Evolutionary conservation across 2,113 vertebrate genomes (phyloP).

Genomic region (Lagopus leucura): DNA sequence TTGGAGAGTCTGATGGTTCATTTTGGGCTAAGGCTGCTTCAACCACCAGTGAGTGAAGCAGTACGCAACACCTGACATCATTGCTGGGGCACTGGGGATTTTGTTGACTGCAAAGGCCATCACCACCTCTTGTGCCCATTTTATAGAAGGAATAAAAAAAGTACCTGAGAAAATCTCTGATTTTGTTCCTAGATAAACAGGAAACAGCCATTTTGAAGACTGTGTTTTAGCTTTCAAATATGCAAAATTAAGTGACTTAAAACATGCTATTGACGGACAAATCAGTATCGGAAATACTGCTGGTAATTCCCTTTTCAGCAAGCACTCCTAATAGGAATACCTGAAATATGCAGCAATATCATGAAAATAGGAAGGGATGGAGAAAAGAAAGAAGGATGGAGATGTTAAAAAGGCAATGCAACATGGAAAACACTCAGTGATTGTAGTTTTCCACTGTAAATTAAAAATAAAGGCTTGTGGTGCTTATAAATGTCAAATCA

Average conservation of each 20-base stretch:
- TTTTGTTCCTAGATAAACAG: not conserved
- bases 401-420: not conserved
- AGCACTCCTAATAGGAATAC: not conserved
- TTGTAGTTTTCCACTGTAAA: not conserved
- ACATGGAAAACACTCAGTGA: not conserved
- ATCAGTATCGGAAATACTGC: not conserved
- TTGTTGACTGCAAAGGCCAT: not conserved
- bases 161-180: not conserved
- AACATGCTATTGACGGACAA: not conserved
- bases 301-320: not conserved
- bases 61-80: fast-evolving
- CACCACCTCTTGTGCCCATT: not conserved
- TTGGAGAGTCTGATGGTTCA: not conserved
- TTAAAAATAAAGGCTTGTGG: not conserved
- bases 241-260: not conserved
- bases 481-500: not conserved
- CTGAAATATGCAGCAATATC: not conserved
- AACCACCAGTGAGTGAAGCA: not conserved
- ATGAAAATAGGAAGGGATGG: not conserved
- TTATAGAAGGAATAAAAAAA: not conserved
- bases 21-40: not conserved
- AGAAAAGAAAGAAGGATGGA: not conserved
- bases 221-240: not conserved
- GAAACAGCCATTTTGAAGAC: not conserved
- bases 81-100: fast-evolving